Percentiles rank a stretch among this genome's conserved stretches.
These are phyloP conservation scores for Eubucco bourcierii DNA, from an alignment of 2,113 vertebrate genomes.

Conservation along the genomic window DNA sequence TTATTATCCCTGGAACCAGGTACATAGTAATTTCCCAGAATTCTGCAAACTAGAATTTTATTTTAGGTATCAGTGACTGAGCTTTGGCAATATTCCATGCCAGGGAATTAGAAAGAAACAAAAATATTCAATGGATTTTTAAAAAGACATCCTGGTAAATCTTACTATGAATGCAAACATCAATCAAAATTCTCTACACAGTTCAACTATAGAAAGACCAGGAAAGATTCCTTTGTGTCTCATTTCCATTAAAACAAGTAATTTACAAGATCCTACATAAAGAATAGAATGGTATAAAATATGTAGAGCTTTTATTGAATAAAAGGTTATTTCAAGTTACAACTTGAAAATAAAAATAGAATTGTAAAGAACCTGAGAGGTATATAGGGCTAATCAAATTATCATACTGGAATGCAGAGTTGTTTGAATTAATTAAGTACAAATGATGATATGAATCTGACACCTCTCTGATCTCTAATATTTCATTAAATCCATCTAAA, in stretches of 20 bases:
- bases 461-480: not conserved
- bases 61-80: not conserved
- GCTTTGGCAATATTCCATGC: not conserved
- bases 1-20: not conserved
- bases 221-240: not conserved
- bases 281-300: not conserved
- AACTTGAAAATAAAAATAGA: not conserved
- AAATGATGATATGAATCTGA: not conserved
- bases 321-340: not conserved
- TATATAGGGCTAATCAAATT: not conserved
- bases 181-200: not conserved
- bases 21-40: not conserved
- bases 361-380: not conserved
- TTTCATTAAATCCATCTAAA: not conserved
- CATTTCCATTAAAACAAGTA: not conserved
- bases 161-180: not conserved
- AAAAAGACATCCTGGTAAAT: not conserved
- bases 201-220: not conserved
- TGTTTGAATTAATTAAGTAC: not conserved
- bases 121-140: not conserved
- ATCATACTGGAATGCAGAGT: not conserved
- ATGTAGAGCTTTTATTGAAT: not conserved
- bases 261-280: not conserved
- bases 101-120: not conserved
- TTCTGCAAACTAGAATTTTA: not conserved